phyloP scores from a whole-genome alignment of 2,797 vertebrate species.

The Micropoecilia bifurca region DNA sequence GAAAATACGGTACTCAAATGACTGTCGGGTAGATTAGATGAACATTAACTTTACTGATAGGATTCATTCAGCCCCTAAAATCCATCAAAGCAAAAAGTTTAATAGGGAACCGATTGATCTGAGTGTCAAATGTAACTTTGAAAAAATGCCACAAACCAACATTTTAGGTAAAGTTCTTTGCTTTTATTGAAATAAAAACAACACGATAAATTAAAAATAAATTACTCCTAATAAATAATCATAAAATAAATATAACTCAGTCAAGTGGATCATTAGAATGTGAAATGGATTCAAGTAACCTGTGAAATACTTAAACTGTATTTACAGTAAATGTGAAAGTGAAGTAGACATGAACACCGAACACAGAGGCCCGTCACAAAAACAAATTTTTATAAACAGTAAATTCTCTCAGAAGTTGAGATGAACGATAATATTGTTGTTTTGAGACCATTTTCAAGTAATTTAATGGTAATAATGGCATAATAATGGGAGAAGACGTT shows the following conservation, averaged over 20 bases:
- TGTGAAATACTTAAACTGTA: conserved; percentile 27
- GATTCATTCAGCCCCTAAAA: neutral
- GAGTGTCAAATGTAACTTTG: neutral
- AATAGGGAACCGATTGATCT: neutral
- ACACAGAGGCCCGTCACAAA: neutral
- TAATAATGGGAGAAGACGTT: too few relatives aligned
- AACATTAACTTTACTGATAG: neutral
- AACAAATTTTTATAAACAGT: too few relatives aligned
- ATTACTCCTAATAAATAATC: conserved; percentile 50
- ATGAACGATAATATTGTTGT: too few relatives aligned
- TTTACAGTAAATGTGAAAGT: conserved; percentile 30
- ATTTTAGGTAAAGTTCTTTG: neutral
- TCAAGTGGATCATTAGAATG: conserved; percentile 6
- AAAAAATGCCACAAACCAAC: neutral
- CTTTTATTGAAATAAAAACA: conserved; percentile 48
- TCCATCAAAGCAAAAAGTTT: neutral
- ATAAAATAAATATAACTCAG: conserved; percentile 37
- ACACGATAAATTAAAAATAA: conserved; percentile 54
- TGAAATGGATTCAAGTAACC: conserved; percentile 7
- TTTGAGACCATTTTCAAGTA: too few relatives aligned
- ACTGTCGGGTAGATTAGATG: too few relatives aligned
- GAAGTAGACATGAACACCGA: conserved; percentile 1
- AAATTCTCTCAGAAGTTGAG: too few relatives aligned
- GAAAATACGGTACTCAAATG: too few relatives aligned
- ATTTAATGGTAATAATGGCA: too few relatives aligned